A percentile compares a stretch with the other conserved stretches of the same genome.
phyloP scores from a whole-genome alignment of 2,113 vertebrate genomes.

The Acinonyx jubatus region DNA sequence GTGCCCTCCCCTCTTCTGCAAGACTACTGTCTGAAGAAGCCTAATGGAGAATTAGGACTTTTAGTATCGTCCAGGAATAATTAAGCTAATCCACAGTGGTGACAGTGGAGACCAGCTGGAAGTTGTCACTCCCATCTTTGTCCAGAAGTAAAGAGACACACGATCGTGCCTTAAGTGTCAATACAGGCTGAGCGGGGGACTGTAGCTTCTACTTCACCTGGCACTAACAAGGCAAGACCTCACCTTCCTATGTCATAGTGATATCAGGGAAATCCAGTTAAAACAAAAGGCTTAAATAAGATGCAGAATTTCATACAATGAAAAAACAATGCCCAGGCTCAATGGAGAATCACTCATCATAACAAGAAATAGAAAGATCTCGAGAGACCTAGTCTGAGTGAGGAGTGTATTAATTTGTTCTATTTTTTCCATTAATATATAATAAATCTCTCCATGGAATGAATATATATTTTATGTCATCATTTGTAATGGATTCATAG shows the following conservation, averaged over 20 bases:
- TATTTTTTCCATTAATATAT: background rate
- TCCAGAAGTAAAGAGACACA: background rate
- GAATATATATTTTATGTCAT: background rate
- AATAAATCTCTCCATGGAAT: background rate
- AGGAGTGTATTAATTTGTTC: background rate
- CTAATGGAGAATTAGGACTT: background rate
- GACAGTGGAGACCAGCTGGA: background rate
- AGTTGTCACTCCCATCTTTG: background rate
- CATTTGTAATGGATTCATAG: background rate
- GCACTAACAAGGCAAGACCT: background rate
- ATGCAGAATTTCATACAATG: background rate
- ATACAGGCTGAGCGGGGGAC: background rate
- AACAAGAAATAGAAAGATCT: background rate
- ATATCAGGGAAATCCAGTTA: background rate
- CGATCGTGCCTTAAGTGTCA: background rate
- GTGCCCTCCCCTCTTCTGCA: background rate
- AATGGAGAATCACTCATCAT: background rate
- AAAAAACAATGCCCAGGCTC: background rate
- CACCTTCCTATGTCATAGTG: background rate
- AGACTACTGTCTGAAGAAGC: background rate
- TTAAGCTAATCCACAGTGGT: background rate
- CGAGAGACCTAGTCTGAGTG: background rate
- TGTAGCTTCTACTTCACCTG: background rate
- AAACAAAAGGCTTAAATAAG: background rate
- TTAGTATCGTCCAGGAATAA: background rate